Evolutionary conservation across 2,113 vertebrate genomes (phyloP), one percentile per base, ranked within the genome.

Genomic region (Nettapus auritus): DNA sequence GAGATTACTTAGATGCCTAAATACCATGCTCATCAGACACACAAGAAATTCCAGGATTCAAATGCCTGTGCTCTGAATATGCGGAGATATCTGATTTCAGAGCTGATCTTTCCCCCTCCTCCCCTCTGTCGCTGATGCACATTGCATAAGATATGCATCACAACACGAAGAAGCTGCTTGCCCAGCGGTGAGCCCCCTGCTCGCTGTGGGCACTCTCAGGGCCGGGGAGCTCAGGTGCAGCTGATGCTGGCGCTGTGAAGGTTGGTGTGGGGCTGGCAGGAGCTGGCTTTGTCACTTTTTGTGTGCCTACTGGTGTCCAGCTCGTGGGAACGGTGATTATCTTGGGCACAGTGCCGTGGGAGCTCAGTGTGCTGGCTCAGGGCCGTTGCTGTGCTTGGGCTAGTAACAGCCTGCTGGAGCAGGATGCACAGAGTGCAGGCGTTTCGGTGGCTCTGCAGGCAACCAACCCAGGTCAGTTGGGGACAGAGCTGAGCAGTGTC

Each of bases 231-330:
- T 16, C 9, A 11, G 26, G 36, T 40, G 62, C 23, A 3, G 67
- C 15, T 7, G 31, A 14, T 64, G 46, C 28, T 33, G 94, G 86
- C 80, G 82, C 64, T 25, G 63, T 68, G 95, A 19, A 79, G 23
- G 64, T 3, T 3, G 53, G 82, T 29, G 0, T 4, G 0, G 10
- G 19, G 88, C 79, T 92, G 36, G 26, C 69, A 57, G 40, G 86
- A 46, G 63, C 75, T 73, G 77, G 14, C 26, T 44, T 64, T 0
- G 0, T n/a, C 48, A 75, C 73, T 60, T 26, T 1, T 3, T 0
- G 0, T 1, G 4, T 0, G 0, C 36, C 7, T 44, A 12, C 33
- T 4, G 28, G 28, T 2, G 0, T 38, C n/a, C 6, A 0, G 8
- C 21, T 76, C 59, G 44, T 26, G 31, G 59, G 79, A 50, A 64